Evolutionary conservation across 2,888 invertebrate genomes (phyloP).

Genomic region (Metalampra italica): DNA sequence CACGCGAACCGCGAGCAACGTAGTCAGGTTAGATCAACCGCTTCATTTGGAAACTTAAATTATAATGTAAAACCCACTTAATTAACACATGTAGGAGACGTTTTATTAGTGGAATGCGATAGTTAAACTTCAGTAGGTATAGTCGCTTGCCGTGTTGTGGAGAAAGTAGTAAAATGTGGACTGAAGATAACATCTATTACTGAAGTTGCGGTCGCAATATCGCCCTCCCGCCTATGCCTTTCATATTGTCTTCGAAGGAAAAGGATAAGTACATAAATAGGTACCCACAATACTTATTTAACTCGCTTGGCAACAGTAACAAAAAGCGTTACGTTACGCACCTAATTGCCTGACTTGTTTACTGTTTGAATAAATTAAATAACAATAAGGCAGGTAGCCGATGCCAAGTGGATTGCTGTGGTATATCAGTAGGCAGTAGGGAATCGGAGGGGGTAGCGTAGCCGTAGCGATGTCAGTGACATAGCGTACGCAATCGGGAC

Average conservation of each 20-base stretch:
- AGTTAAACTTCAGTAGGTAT: constrained; percentile 5
- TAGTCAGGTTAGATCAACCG: too few species aligned
- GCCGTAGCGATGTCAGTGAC: constrained; percentile 54
- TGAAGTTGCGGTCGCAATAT: neutral
- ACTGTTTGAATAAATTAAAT: constrained; percentile 6
- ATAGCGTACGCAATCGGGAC: constrained; percentile 65
- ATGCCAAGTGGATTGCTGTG: neutral
- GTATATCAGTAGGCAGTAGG: neutral
- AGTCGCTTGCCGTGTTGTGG: constrained; percentile 18
- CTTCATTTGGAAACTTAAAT: neutral
- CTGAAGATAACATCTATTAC: constrained; percentile 27
- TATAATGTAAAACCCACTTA: neutral
- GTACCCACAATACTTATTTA: too few species aligned
- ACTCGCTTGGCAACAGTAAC: constrained; percentile 2
- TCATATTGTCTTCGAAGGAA: too few species aligned
- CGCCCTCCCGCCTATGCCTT: too few species aligned
- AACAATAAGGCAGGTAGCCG: constrained; percentile 6
- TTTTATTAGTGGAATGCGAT: constrained; percentile 6
- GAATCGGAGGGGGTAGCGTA: neutral
- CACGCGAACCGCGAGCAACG: too few species aligned
- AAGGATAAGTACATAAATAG: too few species aligned
- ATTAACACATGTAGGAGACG: constrained; percentile 1
- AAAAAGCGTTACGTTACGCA: neutral
- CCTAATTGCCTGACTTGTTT: constrained; percentile 3
- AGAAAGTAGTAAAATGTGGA: constrained; percentile 34